Base-by-base conservation (phyloP, 2,888 invertebrate genomes). In the Megaustenia siamemsis region DNA sequence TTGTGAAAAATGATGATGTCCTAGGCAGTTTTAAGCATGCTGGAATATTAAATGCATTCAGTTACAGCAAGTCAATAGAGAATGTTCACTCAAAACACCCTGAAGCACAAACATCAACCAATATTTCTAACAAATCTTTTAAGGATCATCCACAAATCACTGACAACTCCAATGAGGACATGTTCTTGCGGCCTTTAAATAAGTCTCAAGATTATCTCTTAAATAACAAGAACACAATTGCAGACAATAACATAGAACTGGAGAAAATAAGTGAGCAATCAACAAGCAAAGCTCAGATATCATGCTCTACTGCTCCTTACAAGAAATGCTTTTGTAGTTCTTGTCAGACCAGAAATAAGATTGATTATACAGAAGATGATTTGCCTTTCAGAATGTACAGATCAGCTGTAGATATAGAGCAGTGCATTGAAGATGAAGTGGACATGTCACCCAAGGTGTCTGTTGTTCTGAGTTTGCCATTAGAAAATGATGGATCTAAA, bases 381-480 rank as follows among this genome's bases (percentile, higher is more conserved):
- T 53, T 80, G 53, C 80, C 53, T 35, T 80, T 80, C 40, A 69
- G n/a, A n/a, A 38, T n/a, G 4, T 69, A 80, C 38, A 24, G n/a
- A 56, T 21, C 32, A 35, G 28, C 68, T 28, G 78, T 32, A 43
- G 63, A 28, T 66, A 15, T 21, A 38, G n/a, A 49, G n/a, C 38
- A 69, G 24, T 2, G 40, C 18, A 24, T 38, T 38, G 38, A 80
- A 21, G 45, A 28, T 69, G 68, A 40, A 38, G 1, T 40, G 28
- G 32, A 63, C 6, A 43, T n/a, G 1, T 43, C 63, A 38, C 82
- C 82, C 1, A 82, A 60, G 24, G 45, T 75, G 12, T 82, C 82
- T 35, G 63, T 82, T 18, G 35, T 82, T 45, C 63, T 82, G 21
- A 82, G 75, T 24, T 75, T 82, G 43, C 75, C 82, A 32, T 43